Evolutionary conservation across 2,113 vertebrate species (phyloP).

Genomic region (Neodon shergylaensis): DNA sequence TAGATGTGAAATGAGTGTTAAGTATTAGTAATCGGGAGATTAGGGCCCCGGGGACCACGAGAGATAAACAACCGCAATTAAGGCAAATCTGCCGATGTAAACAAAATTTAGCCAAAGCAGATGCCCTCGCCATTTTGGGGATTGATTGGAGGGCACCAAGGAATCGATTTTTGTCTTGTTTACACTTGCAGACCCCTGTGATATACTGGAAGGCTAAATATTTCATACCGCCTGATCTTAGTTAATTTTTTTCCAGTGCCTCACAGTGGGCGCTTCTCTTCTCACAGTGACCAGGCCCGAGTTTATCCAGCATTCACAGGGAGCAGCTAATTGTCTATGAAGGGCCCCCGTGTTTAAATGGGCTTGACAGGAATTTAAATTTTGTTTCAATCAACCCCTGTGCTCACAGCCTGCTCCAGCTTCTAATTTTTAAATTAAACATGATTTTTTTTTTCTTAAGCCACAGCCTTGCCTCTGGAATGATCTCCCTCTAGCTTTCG

Average conservation of each 20-base stretch:
- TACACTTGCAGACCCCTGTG: constrained; percentile 92
- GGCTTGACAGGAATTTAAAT: constrained; percentile 92
- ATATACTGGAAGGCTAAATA: constrained; percentile 86
- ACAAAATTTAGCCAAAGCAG: constrained; percentile 89
- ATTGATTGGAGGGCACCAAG: constrained; percentile 90
- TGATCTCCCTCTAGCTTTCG: constrained; percentile 35
- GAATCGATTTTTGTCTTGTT: constrained; percentile 97
- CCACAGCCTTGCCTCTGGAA: constrained; percentile 72
- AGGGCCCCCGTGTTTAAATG: constrained; percentile 91
- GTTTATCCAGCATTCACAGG: constrained; percentile 87
- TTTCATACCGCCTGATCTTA: constrained; percentile 88
- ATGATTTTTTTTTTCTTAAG: constrained; percentile 77
- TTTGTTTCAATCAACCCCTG: constrained; percentile 91
- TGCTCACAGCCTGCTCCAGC: constrained; percentile 89
- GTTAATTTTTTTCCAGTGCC: constrained; percentile 86
- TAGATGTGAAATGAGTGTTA: constrained; percentile 94
- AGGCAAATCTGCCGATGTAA: constrained; percentile 89
- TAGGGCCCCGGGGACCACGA: constrained; percentile 86
- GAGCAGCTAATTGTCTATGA: constrained; percentile 92
- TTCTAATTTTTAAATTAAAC: constrained; percentile 92
- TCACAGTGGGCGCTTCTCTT: constrained; percentile 84
- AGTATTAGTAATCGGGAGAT: constrained; percentile 93
- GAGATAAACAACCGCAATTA: constrained; percentile 94
- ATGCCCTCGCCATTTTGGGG: constrained; percentile 89
- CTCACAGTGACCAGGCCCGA: constrained; percentile 86